Percentiles rank a stretch among this genome's conserved stretches.
Conservation (phyloP, 2,797 vertebrate species). For the Scomberomorus guttatus region DNA sequence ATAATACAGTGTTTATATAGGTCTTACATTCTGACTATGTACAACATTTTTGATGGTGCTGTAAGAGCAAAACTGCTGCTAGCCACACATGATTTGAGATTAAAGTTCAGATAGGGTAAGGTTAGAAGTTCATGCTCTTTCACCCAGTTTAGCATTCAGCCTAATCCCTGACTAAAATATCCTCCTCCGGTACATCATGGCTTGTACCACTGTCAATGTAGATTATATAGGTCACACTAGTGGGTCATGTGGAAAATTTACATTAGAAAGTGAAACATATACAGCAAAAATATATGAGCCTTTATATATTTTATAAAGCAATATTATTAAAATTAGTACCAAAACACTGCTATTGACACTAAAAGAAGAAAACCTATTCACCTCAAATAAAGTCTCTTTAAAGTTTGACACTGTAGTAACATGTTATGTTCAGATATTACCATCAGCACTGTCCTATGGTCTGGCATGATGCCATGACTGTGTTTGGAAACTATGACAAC, state of each 20-base stretch:
- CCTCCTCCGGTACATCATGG: slow-evolving; percentile 14
- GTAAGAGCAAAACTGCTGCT: slow-evolving; percentile 16
- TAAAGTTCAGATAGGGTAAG: slow-evolving; percentile 54
- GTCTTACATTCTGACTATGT: too few relatives aligned
- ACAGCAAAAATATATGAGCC: neutral
- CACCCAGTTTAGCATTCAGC: slow-evolving; percentile 65
- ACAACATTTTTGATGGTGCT: slow-evolving; percentile 8
- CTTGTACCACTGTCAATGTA: slow-evolving; percentile 16
- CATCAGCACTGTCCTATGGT: slow-evolving; percentile 7
- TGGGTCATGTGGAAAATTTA: neutral
- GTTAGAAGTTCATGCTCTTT: slow-evolving; percentile 61
- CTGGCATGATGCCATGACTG: neutral
- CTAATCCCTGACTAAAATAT: slow-evolving; percentile 65
- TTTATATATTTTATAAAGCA: neutral
- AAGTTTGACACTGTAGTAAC: neutral
- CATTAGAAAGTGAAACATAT: neutral
- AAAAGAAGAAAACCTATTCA: neutral
- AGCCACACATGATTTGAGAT: slow-evolving; percentile 39
- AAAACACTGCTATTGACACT: neutral
- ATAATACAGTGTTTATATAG: too few relatives aligned
- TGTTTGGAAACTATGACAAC: slow-evolving; percentile 35
- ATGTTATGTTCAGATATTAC: neutral
- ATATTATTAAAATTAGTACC: neutral
- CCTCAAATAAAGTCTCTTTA: neutral
- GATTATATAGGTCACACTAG: slow-evolving; percentile 23